Evolutionary conservation across 2,888 invertebrate genomes (phyloP).

Genomic region (Zhuqinia jingwanae): DNA sequence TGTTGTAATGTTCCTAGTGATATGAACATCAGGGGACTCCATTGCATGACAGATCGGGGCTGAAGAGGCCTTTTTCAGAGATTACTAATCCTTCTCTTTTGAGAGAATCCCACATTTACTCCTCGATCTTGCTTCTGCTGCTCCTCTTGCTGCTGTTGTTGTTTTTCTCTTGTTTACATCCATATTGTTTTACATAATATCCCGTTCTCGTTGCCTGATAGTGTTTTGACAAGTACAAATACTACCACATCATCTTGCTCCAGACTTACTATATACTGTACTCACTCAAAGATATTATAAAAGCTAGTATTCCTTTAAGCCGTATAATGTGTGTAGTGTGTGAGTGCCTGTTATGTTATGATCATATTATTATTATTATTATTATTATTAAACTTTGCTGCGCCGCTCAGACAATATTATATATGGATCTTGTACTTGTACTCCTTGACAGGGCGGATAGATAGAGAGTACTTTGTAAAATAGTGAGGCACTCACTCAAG

Average conservation of each 20-base stretch:
- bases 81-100: constrained; percentile 68
- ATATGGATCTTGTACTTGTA: not conserved
- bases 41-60: constrained; percentile 69
- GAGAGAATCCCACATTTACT: constrained; percentile 54
- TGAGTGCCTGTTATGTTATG: no score
- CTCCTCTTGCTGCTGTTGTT: constrained; percentile 16
- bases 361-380: no score
- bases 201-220: constrained; percentile 18
- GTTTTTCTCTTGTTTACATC: constrained; percentile 56
- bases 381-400: no score
- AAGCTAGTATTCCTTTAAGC: no score
- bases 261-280: no score
- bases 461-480: constrained; percentile 12
- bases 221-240: constrained; percentile 71
- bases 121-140: constrained; percentile 11
- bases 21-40: constrained; percentile 72
- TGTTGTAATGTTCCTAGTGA: constrained; percentile 65
- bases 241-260: constrained; percentile 10
- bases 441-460: constrained; percentile 12
- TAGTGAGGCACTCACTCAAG: not conserved
- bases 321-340: no score
- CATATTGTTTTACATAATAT: constrained; percentile 57
- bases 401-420: no score
- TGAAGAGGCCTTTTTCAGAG: constrained; percentile 68
- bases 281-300: no score